These are phyloP conservation scores for Solenopsis invicta DNA, from an alignment of 1,140 invertebrate species.

Conservation along the genomic window DNA sequence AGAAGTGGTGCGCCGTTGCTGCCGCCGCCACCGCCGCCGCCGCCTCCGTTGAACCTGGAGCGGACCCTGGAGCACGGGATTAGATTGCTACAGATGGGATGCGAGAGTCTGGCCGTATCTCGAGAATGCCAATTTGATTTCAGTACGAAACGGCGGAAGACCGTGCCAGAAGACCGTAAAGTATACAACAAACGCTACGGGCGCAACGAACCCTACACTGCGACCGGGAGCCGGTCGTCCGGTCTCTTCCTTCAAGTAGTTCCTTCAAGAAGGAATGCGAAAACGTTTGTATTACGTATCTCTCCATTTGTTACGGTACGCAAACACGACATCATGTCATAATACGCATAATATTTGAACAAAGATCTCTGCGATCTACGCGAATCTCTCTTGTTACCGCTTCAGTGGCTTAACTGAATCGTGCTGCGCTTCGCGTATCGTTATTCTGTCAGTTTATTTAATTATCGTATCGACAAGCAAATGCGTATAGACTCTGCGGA, in stretches of 20 bases:
- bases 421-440: neutral
- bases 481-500: constrained; percentile 15
- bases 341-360: constrained; percentile 8
- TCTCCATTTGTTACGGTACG: neutral
- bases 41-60: constrained; percentile 25
- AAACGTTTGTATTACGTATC: constrained; percentile 22
- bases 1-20: constrained; percentile 57
- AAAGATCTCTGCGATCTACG: neutral
- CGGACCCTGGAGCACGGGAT: constrained; percentile 78
- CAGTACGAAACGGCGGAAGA: constrained; percentile 66
- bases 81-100: constrained; percentile 84
- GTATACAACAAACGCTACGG: constrained; percentile 70
- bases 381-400: neutral
- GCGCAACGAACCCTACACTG: constrained; percentile 65
- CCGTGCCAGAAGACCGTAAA: constrained; percentile 69
- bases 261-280: constrained; percentile 20
- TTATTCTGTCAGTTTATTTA: constrained; percentile 18
- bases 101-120: constrained; percentile 77
- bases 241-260: neutral
- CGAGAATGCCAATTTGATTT: constrained; percentile 84
- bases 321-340: neutral
- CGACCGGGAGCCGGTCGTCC: constrained; percentile 11
- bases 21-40: neutral
- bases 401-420: neutral
- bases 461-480: constrained; percentile 12